phyloP scores from a whole-genome alignment of 2,113 vertebrate species.

The Ivindomyrus marchei region DNA sequence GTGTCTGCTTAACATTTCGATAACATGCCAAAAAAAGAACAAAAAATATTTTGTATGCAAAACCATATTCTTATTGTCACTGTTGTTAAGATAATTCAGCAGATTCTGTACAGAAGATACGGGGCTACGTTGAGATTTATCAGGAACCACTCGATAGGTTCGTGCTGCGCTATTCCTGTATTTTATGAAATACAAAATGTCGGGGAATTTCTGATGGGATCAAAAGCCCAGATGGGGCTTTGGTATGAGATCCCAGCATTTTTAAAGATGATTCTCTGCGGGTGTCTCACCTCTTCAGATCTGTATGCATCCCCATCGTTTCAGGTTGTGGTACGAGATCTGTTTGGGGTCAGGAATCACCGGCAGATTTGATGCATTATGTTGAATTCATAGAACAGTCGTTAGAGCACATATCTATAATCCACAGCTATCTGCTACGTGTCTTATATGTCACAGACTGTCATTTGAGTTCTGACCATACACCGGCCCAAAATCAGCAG shows the following conservation, averaged over 20 bases:
- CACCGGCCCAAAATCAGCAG: not conserved
- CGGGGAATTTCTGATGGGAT: not conserved
- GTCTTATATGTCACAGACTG: not conserved
- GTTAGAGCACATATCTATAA: not conserved
- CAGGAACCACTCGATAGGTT: not conserved
- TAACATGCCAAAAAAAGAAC: not conserved
- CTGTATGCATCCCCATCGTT: not conserved
- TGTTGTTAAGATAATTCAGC: not conserved
- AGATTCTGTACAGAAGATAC: not conserved
- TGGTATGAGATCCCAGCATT: not conserved
- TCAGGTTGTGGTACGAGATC: not conserved
- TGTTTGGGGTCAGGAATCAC: not conserved
- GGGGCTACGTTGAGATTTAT: not conserved
- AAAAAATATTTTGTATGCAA: not conserved
- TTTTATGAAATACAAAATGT: not conserved
- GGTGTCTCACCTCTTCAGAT: not conserved
- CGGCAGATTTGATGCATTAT: not conserved
- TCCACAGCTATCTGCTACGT: not conserved
- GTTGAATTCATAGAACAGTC: not conserved
- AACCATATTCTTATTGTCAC: not conserved
- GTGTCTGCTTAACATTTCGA: not conserved
- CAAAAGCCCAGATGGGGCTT: not conserved
- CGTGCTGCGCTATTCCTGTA: not conserved
- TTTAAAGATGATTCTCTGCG: not conserved
- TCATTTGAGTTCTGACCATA: not conserved